Base-by-base conservation (phyloP, 2,888 invertebrate species). In the Rhamphomyia laevipes region DNA sequence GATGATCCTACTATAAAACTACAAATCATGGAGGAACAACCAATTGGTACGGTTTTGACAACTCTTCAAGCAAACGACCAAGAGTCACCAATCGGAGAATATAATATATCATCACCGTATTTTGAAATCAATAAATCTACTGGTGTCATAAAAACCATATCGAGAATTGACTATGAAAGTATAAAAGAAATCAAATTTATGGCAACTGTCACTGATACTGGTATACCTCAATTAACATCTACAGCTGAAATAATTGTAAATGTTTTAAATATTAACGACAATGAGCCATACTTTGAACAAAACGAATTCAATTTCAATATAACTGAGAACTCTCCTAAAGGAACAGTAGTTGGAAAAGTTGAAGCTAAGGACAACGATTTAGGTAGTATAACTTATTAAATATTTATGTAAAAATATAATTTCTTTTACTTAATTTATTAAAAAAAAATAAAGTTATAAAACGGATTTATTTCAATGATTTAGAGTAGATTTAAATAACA, bases 261-360 rank as follows among this genome's bases (percentile, higher is more conserved):
- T 44, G 75, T 95, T 3, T 73, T 81, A 31, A 93, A 94, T 63
- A 77, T 88, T 0, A 94, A 95, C 59, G 93, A 94, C 60, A 88
- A 90, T 62, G 82, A 84, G 62, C 94, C 94, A 0, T 73, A 75
- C 44, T 94, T 94, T 65, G 74, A 75, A 1, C 74, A 78, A 52
- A 70, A 76, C 44, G 69, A 71, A 16, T 92, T 92, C 62, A 78
- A 80, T 48, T 84, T 83, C 0, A 76, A 77, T 1, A 76, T 92
- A 2, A 72, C 77, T 1, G 92, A 93, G 66, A 88, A 91, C 62
- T 77, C 87, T 0, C 76, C 79, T 0, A 74, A 76, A 0, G 87
- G 84, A 0, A 86, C 86, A 0, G 76, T 75, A 4, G 81, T 91
- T 1, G 72, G 84, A 0, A 77, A 78, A 38, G 85, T 91, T 1